Evolutionary conservation across 1,140 invertebrate genomes (phyloP).

Genomic region (Anastrepha ludens): DNA sequence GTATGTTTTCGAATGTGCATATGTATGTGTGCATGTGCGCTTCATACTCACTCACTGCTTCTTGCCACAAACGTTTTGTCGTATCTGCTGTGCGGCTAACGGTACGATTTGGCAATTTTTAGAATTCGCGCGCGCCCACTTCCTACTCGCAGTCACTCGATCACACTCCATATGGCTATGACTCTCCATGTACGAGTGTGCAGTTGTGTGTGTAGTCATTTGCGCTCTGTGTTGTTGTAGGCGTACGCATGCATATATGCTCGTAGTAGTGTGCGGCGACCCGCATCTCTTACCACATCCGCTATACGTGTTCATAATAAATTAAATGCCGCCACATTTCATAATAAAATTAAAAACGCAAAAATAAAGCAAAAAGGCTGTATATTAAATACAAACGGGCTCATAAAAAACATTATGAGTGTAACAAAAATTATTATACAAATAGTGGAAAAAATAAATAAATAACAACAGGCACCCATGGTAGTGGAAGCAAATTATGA

Average conservation of each 20-base stretch:
- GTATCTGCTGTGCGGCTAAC: conserved; percentile 29
- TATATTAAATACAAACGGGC: conserved; percentile 3
- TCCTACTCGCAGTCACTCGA: neutral
- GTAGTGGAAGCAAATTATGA: conserved; percentile 45
- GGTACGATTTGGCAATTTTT: conserved; percentile 43
- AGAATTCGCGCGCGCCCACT: conserved; percentile 42
- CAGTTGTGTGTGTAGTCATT: neutral
- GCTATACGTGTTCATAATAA: conserved; percentile 53
- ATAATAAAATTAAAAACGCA: conserved; percentile 46
- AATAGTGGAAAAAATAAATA: conserved; percentile 5
- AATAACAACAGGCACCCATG: conserved; percentile 9
- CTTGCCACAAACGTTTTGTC: conserved; percentile 39
- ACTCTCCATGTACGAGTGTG: too few species aligned
- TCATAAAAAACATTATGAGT: conserved; percentile 43
- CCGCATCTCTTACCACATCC: conserved; percentile 52
- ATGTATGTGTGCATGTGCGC: neutral
- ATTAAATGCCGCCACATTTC: conserved; percentile 48
- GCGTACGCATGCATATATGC: neutral
- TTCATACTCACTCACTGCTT: neutral
- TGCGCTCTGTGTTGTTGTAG: neutral
- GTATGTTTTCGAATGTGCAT: neutral
- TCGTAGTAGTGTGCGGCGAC: neutral
- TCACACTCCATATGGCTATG: neutral
- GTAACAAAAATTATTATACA: conserved; percentile 43
- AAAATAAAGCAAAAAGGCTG: conserved; percentile 4